Base-by-base conservation (phyloP, 2,113 vertebrate genomes). In the Neopipo cinnamomea region DNA sequence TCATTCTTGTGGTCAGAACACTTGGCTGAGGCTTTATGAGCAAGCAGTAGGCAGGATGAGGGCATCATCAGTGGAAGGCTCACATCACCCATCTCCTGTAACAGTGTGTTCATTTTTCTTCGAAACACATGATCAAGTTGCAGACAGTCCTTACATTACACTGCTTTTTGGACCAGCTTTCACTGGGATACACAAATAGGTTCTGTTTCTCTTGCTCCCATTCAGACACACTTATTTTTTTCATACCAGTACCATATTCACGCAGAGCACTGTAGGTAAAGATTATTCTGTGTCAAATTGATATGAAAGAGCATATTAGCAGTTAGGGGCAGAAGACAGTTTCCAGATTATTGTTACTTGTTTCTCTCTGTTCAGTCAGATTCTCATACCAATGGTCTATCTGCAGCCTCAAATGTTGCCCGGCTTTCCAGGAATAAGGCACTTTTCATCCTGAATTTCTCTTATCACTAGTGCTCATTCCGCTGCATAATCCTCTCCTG, bases 401-500 rank as follows among this genome's bases (percentile, higher is more conserved):
- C 70, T 86, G 75, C 63, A 93, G 68, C 12, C 63, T 88, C 72
- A 77, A 59, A 86, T 41, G 46, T 62, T 92, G 33, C 68, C 28
- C 2, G 4, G 16, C 84, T 93, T 88, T 93, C 72, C 68, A 93
- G 47, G 68, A 93, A 94, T 14, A 68, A 65, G 44, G 56, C 14
- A 23, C 52, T 76, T 76, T 85, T 90, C 68, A 81, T 72, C 85
- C 72, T 37, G 59, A 73, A 58, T 86, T 94, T 74, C 55, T 37
- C 44, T 94, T 92, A 94, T 88, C 79, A 12, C 42, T 80, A 25
- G 25, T 80, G 75, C 75, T 95, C 72, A 80, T 93, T 95, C 72
- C 86, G 55, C 91, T 74, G 39, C 63, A 55, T 93, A 94, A 92
- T 94, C 88, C 76, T 77, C 50, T 92, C 50, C 63, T 95, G 47